Evolutionary conservation across 2,797 vertebrate genomes (phyloP).

Genomic region (Ibycter americanus): DNA sequence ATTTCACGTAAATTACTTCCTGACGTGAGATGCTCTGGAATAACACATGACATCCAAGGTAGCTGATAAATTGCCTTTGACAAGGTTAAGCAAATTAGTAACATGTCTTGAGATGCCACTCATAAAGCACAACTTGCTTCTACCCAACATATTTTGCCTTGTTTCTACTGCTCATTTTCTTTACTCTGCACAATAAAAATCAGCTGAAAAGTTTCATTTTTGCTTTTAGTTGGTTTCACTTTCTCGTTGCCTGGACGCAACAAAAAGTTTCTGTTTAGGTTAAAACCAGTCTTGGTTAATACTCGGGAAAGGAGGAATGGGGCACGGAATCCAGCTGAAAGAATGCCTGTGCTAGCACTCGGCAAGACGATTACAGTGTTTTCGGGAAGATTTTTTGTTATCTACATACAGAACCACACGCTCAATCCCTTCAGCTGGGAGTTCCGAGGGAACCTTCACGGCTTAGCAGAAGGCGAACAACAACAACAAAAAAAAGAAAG

Average conservation of each 20-base stretch:
- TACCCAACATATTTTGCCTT: background rate
- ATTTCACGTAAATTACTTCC: background rate
- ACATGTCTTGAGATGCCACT: background rate
- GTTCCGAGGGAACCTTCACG: background rate
- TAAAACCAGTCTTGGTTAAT: background rate
- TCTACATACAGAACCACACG: background rate
- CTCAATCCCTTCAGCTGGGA: background rate
- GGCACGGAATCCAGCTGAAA: background rate
- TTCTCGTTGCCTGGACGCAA: background rate
- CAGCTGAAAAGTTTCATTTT: constrained; percentile 39
- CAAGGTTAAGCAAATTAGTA: background rate
- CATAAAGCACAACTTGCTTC: background rate
- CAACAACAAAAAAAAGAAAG: background rate
- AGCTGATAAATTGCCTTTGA: background rate
- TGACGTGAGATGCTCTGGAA: background rate
- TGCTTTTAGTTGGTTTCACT: constrained; percentile 42
- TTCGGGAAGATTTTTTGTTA: background rate
- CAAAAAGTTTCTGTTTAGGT: constrained; percentile 20
- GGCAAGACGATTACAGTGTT: background rate
- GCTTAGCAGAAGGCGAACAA: background rate
- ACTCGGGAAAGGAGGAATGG: background rate
- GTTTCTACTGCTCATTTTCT: background rate
- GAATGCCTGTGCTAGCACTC: background rate
- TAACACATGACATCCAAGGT: background rate
- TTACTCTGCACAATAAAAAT: background rate